phyloP scores from a whole-genome alignment of 2,113 vertebrate genomes.

The Indicator indicator region DNA sequence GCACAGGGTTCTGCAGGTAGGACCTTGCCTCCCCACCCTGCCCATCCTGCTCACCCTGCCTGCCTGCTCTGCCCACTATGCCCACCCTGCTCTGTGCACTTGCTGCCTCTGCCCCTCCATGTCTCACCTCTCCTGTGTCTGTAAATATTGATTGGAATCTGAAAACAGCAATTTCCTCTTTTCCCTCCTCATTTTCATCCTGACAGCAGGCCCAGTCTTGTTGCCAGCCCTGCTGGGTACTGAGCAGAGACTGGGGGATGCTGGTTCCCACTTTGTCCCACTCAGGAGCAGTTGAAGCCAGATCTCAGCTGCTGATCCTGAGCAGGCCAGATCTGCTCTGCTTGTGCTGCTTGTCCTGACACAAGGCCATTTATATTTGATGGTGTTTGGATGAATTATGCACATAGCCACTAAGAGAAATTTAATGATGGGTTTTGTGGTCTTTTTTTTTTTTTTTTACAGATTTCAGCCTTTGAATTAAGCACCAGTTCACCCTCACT shows the following conservation, averaged over 20 bases:
- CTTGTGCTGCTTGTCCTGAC: not conserved
- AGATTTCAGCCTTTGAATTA: slow-evolving; percentile 82
- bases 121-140: no score
- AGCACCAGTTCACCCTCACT: slow-evolving; percentile 70
- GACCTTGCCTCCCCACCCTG: no score
- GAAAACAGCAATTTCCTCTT: no score
- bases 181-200: no score
- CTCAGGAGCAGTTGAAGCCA: not conserved
- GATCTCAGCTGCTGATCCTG: not conserved
- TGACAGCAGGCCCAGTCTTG: no score
- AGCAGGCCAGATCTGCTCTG: not conserved
- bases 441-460: slow-evolving; percentile 37
- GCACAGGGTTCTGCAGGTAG: not conserved
- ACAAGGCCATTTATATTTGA: slow-evolving; percentile 90
- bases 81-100: no score
- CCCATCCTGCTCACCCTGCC: no score
- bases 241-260: no score
- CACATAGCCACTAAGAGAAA: slow-evolving; percentile 85
- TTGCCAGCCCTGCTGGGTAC: no score
- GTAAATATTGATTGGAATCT: no score
- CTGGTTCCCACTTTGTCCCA: not conserved
- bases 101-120: no score
- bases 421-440: slow-evolving; percentile 87
- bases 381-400: slow-evolving; percentile 90
- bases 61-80: no score